Base-by-base conservation (phyloP, 2,888 invertebrate genomes). In the Bembecia ichneumoniformis region DNA sequence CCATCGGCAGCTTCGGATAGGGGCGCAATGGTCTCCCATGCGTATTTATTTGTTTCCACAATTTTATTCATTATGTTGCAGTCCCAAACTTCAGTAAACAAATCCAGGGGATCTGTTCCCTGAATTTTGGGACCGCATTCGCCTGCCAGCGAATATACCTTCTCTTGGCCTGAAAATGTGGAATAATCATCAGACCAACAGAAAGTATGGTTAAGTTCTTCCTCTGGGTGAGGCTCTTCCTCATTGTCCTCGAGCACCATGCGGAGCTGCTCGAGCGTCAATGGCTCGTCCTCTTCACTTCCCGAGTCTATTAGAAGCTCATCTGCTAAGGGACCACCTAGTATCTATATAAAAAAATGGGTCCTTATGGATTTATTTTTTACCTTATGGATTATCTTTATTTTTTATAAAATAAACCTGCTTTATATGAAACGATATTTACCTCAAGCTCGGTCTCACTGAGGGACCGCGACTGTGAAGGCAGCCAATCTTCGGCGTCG, bases 61-160 rank as follows among this genome's bases (percentile, higher is more conserved):
- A 49, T 46, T 3, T 11, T 28, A 5, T 45, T 15, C 46, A 49
- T 46, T 7, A 49, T 15, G 7, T 28, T n/a, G 13, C 3, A 9
- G 9, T 50, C 47, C 50, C 50, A 50, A n/a, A 50, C 2, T 50
- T 48, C 17, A 34, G 15, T 43, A 35, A 48, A 51, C 43, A 49
- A 16, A 35, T 17, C 45, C n/a, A 46, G 7, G 20, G 46, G 35
- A 36, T 43, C n/a, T 20, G 35, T 47, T 40, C 46, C 47, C 9
- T 46, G 46, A 46, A 49, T 49, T 20, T 14, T 16, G 3, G 48
- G 17, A 16, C 48, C 48, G n/a, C 10, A 9, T 35, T 35, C 10
- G 9, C 3, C 10, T 14, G 44, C 10, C 17, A 17, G 17, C 2
- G 17, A 17, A 16, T 44, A 44, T 7, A 10, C 44, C 13, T 44